phyloP scores from a whole-genome alignment of 2,797 vertebrate genomes.

The Nothura maculosa region DNA sequence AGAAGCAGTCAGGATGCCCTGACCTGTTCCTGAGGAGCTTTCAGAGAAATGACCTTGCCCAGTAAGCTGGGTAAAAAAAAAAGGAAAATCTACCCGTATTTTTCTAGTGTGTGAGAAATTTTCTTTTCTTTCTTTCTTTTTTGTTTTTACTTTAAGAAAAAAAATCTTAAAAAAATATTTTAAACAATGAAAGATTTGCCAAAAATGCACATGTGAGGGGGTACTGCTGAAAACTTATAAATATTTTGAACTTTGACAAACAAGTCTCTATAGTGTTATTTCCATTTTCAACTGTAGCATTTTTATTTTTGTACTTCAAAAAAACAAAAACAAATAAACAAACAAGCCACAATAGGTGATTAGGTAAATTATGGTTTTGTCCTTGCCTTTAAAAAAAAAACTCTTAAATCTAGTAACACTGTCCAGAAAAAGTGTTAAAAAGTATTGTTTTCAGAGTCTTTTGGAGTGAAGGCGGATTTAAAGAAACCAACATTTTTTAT shows the following conservation, averaged over 20 bases:
- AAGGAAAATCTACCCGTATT: background rate
- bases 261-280: background rate
- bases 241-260: background rate
- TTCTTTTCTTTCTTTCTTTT: too few species aligned
- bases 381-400: background rate
- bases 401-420: background rate
- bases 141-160: background rate
- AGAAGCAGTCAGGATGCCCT: accelerated
- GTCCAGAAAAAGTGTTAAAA: background rate
- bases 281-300: background rate
- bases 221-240: background rate
- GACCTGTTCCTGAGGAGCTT: background rate
- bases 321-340: background rate
- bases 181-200: accelerated
- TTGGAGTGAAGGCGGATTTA: background rate
- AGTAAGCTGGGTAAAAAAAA: accelerated
- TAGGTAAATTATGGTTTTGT: background rate
- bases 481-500: background rate
- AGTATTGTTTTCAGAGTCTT: accelerated
- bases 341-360: background rate
- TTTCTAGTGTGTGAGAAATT: background rate
- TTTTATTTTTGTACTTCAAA: background rate
- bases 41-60: background rate
- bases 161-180: background rate
- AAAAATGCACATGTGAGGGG: accelerated